Percentiles rank a stretch among this genome's conserved stretches.
These are phyloP conservation scores for Pelobates fuscus DNA, from an alignment of 2,113 vertebrate species.

Conservation along the genomic window DNA sequence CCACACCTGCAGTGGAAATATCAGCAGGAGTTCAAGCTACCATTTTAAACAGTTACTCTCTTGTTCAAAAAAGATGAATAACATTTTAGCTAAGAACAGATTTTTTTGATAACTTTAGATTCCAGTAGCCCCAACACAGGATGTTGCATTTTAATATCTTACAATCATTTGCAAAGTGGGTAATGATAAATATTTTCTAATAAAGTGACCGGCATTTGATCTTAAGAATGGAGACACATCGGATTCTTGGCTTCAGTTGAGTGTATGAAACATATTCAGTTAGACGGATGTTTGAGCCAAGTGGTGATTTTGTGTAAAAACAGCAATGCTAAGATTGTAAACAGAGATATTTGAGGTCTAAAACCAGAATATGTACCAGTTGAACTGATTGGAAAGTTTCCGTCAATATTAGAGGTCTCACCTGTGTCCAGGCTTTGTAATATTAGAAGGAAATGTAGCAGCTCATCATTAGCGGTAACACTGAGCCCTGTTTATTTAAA, in stretches of 20 bases:
- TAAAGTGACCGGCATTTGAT: slow-evolving; percentile 18
- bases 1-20: slow-evolving; percentile 69
- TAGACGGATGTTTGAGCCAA: background rate
- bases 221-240: background rate
- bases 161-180: slow-evolving; percentile 24
- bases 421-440: background rate
- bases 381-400: background rate
- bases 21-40: slow-evolving; percentile 59
- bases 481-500: background rate
- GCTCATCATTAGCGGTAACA: background rate
- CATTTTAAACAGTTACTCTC: slow-evolving; percentile 62
- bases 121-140: slow-evolving; percentile 45
- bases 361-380: background rate
- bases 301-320: background rate
- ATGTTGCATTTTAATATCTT: slow-evolving; percentile 37
- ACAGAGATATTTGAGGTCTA: background rate
- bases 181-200: slow-evolving; percentile 32
- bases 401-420: background rate
- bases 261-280: background rate
- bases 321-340: slow-evolving; percentile 4
- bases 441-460: background rate
- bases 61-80: slow-evolving; percentile 58
- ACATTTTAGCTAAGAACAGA: slow-evolving; percentile 52
- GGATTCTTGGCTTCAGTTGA: slow-evolving; percentile 26
- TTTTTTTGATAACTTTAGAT: slow-evolving; percentile 60